A percentile compares a stretch with the other conserved stretches of the same genome.
phyloP scores from a whole-genome alignment of 1,140 invertebrate genomes.

The Octopus bimaculoides region DNA sequence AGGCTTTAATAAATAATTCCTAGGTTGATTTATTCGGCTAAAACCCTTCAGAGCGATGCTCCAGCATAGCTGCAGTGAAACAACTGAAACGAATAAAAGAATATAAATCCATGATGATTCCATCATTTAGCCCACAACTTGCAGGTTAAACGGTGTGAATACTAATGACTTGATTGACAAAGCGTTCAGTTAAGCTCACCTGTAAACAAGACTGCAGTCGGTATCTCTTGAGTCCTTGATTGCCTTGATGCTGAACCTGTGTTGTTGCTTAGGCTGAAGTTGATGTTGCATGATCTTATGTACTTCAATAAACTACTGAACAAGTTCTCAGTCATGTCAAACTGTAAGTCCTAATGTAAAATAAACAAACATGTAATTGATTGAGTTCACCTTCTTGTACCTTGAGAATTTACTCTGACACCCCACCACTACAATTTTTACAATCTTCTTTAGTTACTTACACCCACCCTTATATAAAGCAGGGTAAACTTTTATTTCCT shows the following conservation, averaged over 20 bases:
- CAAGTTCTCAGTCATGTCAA: conserved; percentile 28
- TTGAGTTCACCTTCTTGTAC: too few species aligned
- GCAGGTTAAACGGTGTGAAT: not conserved
- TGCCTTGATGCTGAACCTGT: not conserved
- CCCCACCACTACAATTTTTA: too few species aligned
- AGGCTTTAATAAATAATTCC: too few species aligned
- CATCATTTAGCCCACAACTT: not conserved
- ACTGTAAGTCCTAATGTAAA: conserved; percentile 43
- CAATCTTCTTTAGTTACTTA: too few species aligned
- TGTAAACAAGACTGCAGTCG: conserved; percentile 50
- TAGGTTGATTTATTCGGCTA: not conserved
- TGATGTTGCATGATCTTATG: conserved; percentile 24
- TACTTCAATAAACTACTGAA: conserved; percentile 50
- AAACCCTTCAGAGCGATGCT: not conserved
- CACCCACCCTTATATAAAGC: too few species aligned
- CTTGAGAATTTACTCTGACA: too few species aligned
- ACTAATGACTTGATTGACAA: not conserved
- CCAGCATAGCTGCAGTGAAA: not conserved
- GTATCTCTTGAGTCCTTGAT: conserved; percentile 36
- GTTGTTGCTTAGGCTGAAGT: conserved; percentile 21
- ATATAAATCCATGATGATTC: not conserved
- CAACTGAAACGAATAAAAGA: not conserved
- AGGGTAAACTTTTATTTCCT: too few species aligned
- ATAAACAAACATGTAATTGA: conserved; percentile 16
- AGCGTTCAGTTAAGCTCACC: conserved; percentile 23